These are phyloP conservation scores for Entomobrya proxima DNA, from an alignment of 2,888 invertebrate species.

Conservation along the genomic window DNA sequence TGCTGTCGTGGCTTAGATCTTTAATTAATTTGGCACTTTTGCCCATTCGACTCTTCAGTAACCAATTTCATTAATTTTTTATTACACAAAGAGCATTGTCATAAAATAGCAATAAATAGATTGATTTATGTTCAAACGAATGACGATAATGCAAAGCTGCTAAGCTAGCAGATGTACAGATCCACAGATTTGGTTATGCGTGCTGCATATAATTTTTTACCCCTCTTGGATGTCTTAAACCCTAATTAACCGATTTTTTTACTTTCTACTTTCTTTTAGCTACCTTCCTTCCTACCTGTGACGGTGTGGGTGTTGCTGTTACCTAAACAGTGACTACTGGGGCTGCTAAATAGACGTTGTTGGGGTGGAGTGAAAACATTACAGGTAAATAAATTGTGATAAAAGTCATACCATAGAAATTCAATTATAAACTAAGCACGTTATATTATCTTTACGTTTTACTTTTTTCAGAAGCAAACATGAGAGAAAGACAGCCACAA, in stretches of 20 bases:
- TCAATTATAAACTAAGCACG: no score
- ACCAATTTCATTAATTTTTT: no score
- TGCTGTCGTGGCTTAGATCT: no score
- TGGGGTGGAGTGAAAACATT: background rate
- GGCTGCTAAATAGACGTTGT: background rate
- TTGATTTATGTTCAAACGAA: no score
- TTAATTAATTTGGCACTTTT: background rate
- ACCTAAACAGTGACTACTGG: background rate
- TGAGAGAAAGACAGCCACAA: slow-evolving; percentile 57
- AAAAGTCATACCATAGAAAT: no score
- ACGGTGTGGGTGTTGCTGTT: slow-evolving; percentile 38
- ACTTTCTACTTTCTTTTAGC: slow-evolving; percentile 1
- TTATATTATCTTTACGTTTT: background rate
- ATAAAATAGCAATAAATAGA: no score
- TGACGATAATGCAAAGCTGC: no score
- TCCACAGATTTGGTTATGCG: background rate
- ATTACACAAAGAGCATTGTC: no score
- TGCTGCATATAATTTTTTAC: background rate
- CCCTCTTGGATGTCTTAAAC: background rate
- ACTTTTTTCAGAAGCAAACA: background rate
- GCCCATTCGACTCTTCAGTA: background rate
- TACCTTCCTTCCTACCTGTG: slow-evolving; percentile 22
- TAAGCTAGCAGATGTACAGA: no score
- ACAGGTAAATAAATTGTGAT: no score
- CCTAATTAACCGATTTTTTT: background rate